Evolutionary conservation across 1,140 invertebrate species (phyloP).

Genomic region (Meloidogyne chitwoodi): DNA sequence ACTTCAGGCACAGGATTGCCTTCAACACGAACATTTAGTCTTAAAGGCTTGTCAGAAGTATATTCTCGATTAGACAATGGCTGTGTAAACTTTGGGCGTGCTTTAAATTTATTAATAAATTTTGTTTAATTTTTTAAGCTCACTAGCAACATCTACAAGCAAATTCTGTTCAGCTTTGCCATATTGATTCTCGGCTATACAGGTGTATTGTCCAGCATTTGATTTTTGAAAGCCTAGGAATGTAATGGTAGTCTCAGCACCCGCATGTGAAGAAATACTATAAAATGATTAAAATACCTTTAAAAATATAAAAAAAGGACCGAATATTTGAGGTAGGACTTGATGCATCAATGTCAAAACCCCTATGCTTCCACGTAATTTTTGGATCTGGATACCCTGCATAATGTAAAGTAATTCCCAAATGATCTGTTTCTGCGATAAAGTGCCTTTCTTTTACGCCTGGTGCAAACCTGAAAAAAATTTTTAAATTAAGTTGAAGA

Average conservation of each 20-base stretch:
- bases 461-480: conserved; percentile 59
- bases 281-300: conserved; percentile 1
- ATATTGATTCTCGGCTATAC: conserved; percentile 56
- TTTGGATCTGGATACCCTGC: conserved; percentile 58
- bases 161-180: conserved; percentile 59
- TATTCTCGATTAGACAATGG: conserved; percentile 75
- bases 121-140: conserved; percentile 23
- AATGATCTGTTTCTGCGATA: conserved; percentile 58
- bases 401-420: conserved; percentile 49
- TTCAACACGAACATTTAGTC: conserved; percentile 77
- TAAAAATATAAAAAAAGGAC: conserved; percentile 1
- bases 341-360: conserved; percentile 53
- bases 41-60: conserved; percentile 67
- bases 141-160: conserved; percentile 55
- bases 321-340: conserved; percentile 51
- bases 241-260: conserved; percentile 55
- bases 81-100: conserved; percentile 81
- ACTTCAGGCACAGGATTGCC: conserved; percentile 87
- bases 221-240: conserved; percentile 49
- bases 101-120: conserved; percentile 61
- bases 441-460: conserved; percentile 55
- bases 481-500: not conserved
- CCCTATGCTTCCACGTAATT: conserved; percentile 59
- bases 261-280: conserved; percentile 50
- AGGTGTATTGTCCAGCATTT: conserved; percentile 58